Conservation (phyloP, 2,888 invertebrate genomes). For the Acleris holmiana region DNA sequence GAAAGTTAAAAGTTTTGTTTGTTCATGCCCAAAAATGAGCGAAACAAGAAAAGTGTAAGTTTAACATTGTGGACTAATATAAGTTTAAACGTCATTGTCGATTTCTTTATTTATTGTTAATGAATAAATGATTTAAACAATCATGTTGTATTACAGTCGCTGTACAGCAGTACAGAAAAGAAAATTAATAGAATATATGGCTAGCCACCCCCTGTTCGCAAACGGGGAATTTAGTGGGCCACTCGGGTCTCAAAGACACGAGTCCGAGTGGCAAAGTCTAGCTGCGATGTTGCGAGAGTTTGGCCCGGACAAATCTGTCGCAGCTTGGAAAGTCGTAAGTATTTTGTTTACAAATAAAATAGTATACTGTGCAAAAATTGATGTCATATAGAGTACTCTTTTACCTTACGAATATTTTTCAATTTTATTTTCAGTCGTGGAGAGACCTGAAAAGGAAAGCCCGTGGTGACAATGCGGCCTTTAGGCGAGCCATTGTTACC, state of each 20-base stretch:
- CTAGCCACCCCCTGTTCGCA: not conserved
- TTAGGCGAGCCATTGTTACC: not conserved
- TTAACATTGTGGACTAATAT: too few species aligned
- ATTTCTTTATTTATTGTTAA: too few species aligned
- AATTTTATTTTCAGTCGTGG: not conserved
- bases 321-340: not conserved
- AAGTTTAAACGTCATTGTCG: too few species aligned
- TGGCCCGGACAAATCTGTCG: too few species aligned
- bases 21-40: too few species aligned
- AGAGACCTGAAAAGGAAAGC: not conserved
- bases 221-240: conserved; percentile 4
- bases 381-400: too few species aligned
- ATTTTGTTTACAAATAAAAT: not conserved
- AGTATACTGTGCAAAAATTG: not conserved
- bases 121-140: too few species aligned
- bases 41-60: too few species aligned
- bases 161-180: too few species aligned
- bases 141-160: too few species aligned
- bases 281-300: not conserved
- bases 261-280: not conserved
- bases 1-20: too few species aligned
- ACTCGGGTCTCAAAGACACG: not conserved
- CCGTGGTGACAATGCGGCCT: not conserved
- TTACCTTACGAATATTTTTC: not conserved
- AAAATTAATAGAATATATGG: too few species aligned